Base-by-base conservation (phyloP, 2,888 invertebrate genomes). In the Caradrina clavipalpis region DNA sequence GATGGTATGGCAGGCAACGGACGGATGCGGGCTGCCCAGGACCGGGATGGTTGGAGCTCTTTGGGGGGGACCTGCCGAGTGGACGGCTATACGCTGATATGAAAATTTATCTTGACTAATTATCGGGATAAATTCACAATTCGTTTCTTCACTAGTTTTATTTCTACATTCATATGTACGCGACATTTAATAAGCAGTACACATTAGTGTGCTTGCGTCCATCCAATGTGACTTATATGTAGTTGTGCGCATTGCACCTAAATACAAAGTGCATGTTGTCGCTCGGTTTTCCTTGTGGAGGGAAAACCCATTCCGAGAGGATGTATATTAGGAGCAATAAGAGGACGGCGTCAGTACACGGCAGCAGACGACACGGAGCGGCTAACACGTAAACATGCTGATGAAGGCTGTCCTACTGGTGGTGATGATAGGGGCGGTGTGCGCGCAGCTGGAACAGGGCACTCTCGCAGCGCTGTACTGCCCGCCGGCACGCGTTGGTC, bases 381-480 rank as follows among this genome's bases (percentile, higher is more conserved):
- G 26, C 11, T 0, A 26, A 49, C 31, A 42, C 15, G 42, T 42
- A 15, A 39, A 13, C 42, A 82, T 82, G 80, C 17, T 73, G 10
- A 0, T 55, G 0, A 69, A 22, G 21, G n/a, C 17, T 11, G 2
- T 69, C 0, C 3, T 75, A 8, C 0, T 75, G 47, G 22, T 64
- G 45, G 6, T 19, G n/a, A 11, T 74, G 39, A 35, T 61, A 26
- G 31, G 65, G 13, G 63, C 65, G 64, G 67, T 62, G 60, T 39
- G 47, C 60, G 73, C 76, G 15, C 87, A 87, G 53, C 59, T 80
- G 11, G 86, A 87, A 56, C 76, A 64, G 69, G 73, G 71, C 51
- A 74, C 81, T 42, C 68, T 84, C 26, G 60, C 82, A 1, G 79
- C 84, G 66, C 69, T 81, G 26, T 77, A 79, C 67, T 78, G 84